Base-by-base conservation (phyloP, 2,888 invertebrate genomes). In the Apamea epomidion region DNA sequence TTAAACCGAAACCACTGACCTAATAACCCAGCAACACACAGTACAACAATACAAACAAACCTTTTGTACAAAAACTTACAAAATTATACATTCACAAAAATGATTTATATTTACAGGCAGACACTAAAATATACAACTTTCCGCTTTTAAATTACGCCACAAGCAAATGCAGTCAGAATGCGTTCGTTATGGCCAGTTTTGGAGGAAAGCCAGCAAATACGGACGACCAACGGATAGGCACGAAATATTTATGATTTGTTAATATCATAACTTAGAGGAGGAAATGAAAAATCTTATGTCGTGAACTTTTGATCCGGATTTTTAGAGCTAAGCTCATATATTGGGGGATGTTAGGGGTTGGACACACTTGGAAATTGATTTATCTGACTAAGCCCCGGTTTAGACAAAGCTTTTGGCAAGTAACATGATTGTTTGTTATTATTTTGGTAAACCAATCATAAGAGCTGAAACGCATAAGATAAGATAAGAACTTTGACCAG, bases 151-250 rank as follows among this genome's bases (percentile, higher is more conserved):
- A 88, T 91, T 90, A 76, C 54, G 67, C 91, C 90, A 83, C 71
- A 78, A 62, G 74, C 77, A 89, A 91, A 91, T 93, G 93, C 94
- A 93, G 92, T 93, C 91, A 92, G 93, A 93, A 94, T 94, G 94
- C 94, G 94, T 94, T 94, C 94, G 93, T 93, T 94, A 93, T 91
- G 91, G 87, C 86, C 88, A 91, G 90, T 91, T 93, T 92, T 95
- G 94, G 95, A 93, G 90, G 68, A 76, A 86, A 74, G 95, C 95
- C 95, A 95, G 86, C 91, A 78, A 81, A 86, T 81, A 87, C 84
- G 83, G 80, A 84, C 90, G 85, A 87, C 86, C 83, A 88, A 69
- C 84, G 89, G 85, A 87, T 82, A 85, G 78, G 80, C 83, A 90
- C 87, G 86, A 91, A 87, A 85, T 87, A 89, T 87, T 79, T 87